phyloP scores from a whole-genome alignment of 2,888 invertebrate genomes.

The Trichopoda pennipes region DNA sequence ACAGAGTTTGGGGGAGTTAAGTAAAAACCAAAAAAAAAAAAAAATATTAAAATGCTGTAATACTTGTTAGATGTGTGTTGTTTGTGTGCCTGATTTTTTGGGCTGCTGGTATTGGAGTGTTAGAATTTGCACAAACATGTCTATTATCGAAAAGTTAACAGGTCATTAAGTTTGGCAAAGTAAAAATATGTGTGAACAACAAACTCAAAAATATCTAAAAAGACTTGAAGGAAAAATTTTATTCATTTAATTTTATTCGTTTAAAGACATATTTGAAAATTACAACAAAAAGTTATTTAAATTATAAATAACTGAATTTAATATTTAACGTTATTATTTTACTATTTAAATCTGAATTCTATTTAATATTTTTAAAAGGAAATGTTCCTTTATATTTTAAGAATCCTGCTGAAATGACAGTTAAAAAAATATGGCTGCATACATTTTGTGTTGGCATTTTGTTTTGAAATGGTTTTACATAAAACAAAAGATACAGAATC shows the following conservation, averaged over 20 bases:
- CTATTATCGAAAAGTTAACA: conserved; percentile 81
- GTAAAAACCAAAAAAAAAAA: background rate
- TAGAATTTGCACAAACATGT: conserved; percentile 59
- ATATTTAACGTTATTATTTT: conserved; percentile 1
- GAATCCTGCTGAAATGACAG: conserved; percentile 55
- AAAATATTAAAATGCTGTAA: conserved; percentile 47
- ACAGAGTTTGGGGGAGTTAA: conserved; percentile 34
- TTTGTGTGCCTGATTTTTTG: background rate
- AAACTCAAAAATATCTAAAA: conserved; percentile 35
- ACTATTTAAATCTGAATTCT: conserved; percentile 9
- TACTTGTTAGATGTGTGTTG: conserved; percentile 35
- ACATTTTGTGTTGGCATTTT: conserved; percentile 62
- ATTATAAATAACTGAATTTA: conserved; percentile 25
- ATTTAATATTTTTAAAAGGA: background rate
- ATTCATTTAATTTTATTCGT: conserved; percentile 39
- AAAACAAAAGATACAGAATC: conserved; percentile 62
- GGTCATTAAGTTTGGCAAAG: conserved; percentile 80
- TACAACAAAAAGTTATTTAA: background rate
- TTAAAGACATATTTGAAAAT: conserved; percentile 36
- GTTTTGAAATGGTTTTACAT: conserved; percentile 46
- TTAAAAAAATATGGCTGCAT: conserved; percentile 66
- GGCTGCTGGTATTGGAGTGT: conserved; percentile 51
- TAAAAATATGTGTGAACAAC: conserved; percentile 67
- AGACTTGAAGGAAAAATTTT: background rate
- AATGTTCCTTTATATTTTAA: conserved; percentile 23